Evolutionary conservation across 2,888 invertebrate species (phyloP), one percentile per base, ranked within the genome.

Genomic region (Cosmopolites sordidus): DNA sequence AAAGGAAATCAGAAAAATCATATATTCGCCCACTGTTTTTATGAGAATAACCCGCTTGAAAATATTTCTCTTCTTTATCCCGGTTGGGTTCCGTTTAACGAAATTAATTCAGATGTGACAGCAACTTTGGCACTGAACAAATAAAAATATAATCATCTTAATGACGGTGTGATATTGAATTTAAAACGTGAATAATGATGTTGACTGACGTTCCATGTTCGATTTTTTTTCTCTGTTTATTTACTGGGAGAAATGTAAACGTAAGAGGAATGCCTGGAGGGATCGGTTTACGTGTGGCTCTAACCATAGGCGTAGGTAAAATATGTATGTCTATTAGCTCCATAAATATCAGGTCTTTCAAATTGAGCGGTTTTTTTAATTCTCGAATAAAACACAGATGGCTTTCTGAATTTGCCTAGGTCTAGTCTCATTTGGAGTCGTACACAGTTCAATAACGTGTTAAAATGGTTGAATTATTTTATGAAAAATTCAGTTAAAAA

Each of bases 101-200:
- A 50, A 54, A 55, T 55, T 51, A 51, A 55, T 55, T 55, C 55
- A 47, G 51, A 48, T 22, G 33, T 55, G 55, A 55, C 55, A 51
- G 55, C 47, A 44, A 43, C 42, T 47, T 50, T 45, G 55, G 51
- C 44, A 51, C 51, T 47, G 55, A 38, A 40, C 51, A 55, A 55
- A 55, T 55, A 55, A 49, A 51, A 51, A 55, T 50, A 51, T 51
- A 55, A 54, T 46, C 48, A 38, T 18, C 51, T 44, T 55, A 51
- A 55, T 43, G 55, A 55, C 51, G 55, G 49, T 49, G 51, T 48
- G 47, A 48, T 44, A 55, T 44, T 55, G 55, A 51, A 51, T 55
- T 44, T 48, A 46, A 51, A 55, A 55, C 51, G 51, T 51, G 48
- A 55, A 50, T 55, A 51, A 55, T 47, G 55, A 51, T 55, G 55